Conservation (phyloP, 2,113 vertebrate genomes). For the Forbesichthys agassizii region DNA sequence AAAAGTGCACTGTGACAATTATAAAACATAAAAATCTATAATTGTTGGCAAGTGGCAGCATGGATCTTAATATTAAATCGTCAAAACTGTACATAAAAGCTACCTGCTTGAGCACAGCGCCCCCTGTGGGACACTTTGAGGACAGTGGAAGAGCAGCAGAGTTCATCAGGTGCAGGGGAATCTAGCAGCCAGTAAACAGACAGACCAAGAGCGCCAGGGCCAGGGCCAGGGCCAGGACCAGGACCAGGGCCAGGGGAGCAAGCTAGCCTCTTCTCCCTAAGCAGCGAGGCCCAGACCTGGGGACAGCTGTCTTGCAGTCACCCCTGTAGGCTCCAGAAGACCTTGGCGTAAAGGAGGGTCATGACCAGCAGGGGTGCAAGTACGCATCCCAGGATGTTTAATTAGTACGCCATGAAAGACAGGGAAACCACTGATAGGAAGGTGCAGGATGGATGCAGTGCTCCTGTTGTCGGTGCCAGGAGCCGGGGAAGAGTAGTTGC, state of each 20-base stretch:
- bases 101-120: conserved; percentile 52
- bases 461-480: conserved; percentile 25
- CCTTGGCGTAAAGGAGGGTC: conserved; percentile 56
- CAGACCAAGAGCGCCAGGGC: conserved; percentile 60
- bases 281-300: conserved; percentile 48
- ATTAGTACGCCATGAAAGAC: conserved; percentile 73
- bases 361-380: conserved; percentile 65
- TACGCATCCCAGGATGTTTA: conserved; percentile 69
- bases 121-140: conserved; percentile 26
- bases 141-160: conserved; percentile 39
- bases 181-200: conserved; percentile 66
- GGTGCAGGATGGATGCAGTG: conserved; percentile 42
- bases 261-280: conserved; percentile 63
- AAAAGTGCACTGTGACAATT: no score
- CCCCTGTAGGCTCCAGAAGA: conserved; percentile 64
- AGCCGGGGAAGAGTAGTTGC: conserved; percentile 27
- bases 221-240: conserved; percentile 29
- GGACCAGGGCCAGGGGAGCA: no score
- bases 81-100: not conserved
- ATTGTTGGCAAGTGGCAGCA: not conserved
- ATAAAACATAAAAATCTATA: not conserved
- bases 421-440: conserved; percentile 64
- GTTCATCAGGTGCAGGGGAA: conserved; percentile 72
- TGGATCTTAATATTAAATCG: not conserved
- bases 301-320: conserved; percentile 53